Percentiles rank a stretch among this genome's conserved stretches.
These are phyloP conservation scores for Turnix velox DNA, from an alignment of 2,113 vertebrate species.

Conservation along the genomic window DNA sequence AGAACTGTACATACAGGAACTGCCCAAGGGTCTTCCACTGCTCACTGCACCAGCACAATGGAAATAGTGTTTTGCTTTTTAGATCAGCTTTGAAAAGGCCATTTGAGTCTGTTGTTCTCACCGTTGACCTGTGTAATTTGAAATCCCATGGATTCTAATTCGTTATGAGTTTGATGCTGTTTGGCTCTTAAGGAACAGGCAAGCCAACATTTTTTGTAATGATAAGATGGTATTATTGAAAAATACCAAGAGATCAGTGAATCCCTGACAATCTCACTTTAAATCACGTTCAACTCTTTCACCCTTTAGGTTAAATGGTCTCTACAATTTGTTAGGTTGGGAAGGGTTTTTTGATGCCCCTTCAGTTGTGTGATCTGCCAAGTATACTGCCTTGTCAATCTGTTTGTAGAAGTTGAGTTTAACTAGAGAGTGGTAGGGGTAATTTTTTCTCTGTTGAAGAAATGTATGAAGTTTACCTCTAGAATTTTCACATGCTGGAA, in stretches of 20 bases:
- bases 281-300: neutral
- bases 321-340: neutral
- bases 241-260: neutral
- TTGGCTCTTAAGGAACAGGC: neutral
- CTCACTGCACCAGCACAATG: neutral
- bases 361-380: neutral
- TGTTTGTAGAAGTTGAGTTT: neutral
- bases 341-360: neutral
- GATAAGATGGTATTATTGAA: neutral
- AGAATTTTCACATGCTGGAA: neutral
- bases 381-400: neutral
- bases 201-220: neutral
- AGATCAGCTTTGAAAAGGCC: neutral
- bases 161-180: neutral
- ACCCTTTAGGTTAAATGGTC: neutral
- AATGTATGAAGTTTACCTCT: neutral
- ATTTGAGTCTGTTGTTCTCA: neutral
- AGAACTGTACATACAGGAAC: neutral
- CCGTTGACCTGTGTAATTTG: neutral
- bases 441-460: neutral
- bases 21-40: neutral
- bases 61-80: neutral
- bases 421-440: neutral
- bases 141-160: neutral
- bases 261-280: neutral